Evolutionary conservation across 1,140 invertebrate genomes (phyloP).

Genomic region (Magallana ariakensis): DNA sequence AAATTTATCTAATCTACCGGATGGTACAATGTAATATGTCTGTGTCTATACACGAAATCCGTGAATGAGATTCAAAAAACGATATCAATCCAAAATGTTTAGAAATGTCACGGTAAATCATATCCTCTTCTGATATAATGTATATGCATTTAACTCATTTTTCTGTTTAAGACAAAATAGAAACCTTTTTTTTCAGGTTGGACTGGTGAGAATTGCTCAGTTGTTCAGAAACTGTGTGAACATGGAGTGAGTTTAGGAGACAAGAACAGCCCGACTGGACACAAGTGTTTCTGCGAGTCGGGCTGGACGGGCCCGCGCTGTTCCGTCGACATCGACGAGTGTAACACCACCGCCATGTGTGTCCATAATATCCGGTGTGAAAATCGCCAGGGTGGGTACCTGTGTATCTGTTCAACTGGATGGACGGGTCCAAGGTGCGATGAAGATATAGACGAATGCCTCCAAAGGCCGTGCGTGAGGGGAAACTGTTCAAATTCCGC

Average conservation of each 20-base stretch:
- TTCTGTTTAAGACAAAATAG: too few species aligned
- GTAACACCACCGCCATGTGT: conserved; percentile 29
- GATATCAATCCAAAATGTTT: too few species aligned
- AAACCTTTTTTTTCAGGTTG: conserved; percentile 34
- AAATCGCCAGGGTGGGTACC: conserved; percentile 42
- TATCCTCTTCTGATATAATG: too few species aligned
- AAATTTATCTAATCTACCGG: too few species aligned
- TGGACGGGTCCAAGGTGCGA: conserved; percentile 84
- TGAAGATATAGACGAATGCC: conserved; percentile 61
- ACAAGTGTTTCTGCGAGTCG: conserved; percentile 34
- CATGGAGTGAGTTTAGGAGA: conserved; percentile 21
- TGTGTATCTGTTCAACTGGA: conserved; percentile 58
- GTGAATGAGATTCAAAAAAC: too few species aligned
- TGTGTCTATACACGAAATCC: too few species aligned
- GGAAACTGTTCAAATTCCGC: conserved; percentile 23
- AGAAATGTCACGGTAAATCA: too few species aligned
- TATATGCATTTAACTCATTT: too few species aligned
- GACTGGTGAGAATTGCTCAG: conserved; percentile 40
- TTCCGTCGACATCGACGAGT: conserved; percentile 47
- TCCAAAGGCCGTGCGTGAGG: conserved; percentile 46
- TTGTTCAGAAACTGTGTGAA: conserved; percentile 21
- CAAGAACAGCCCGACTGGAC: background rate
- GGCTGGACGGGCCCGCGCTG: conserved; percentile 43
- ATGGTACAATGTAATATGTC: too few species aligned
- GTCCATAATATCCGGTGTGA: conserved; percentile 47